Evolutionary conservation across 2,888 invertebrate genomes (phyloP).

Genomic region (Xestia rhomboidea): DNA sequence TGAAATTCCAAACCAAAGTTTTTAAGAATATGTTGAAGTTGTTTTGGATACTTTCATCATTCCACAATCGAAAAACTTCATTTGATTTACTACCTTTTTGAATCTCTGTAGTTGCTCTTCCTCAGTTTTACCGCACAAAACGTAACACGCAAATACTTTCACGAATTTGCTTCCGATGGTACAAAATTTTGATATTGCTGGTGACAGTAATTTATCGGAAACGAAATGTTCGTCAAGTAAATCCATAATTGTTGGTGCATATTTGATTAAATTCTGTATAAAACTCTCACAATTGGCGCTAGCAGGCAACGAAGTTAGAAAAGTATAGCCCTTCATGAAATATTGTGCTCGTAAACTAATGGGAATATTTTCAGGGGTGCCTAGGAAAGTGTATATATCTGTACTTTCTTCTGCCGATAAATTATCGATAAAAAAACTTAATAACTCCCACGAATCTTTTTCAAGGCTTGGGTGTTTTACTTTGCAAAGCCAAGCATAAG

Average conservation of each 20-base stretch:
- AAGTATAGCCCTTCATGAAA: slow-evolving; percentile 72
- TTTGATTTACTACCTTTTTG: slow-evolving; percentile 64
- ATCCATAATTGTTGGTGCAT: slow-evolving; percentile 66
- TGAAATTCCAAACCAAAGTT: slow-evolving; percentile 33
- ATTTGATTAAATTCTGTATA: slow-evolving; percentile 55
- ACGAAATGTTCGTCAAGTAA: slow-evolving; percentile 70
- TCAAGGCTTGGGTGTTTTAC: slow-evolving; percentile 65
- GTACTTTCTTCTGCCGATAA: slow-evolving; percentile 70
- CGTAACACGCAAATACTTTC: slow-evolving; percentile 64
- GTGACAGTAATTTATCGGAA: slow-evolving; percentile 64
- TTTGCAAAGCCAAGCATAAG: slow-evolving; percentile 69
- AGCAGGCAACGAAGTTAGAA: slow-evolving; percentile 69
- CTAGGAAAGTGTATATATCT: slow-evolving; percentile 70
- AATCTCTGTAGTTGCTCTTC: slow-evolving; percentile 67
- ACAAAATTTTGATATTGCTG: slow-evolving; percentile 58
- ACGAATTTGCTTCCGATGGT: slow-evolving; percentile 18
- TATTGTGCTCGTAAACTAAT: slow-evolving; percentile 21
- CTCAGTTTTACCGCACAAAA: slow-evolving; percentile 67
- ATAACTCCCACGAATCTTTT: slow-evolving; percentile 71
- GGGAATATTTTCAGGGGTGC: slow-evolving; percentile 66
- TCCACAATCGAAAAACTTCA: slow-evolving; percentile 64
- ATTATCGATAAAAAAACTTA: slow-evolving; percentile 73
- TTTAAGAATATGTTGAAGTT: slow-evolving; percentile 42
- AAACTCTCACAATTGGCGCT: slow-evolving; percentile 7
- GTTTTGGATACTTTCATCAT: background rate